Conservation (phyloP, 2,888 invertebrate species). For the Ligdia adustata region DNA sequence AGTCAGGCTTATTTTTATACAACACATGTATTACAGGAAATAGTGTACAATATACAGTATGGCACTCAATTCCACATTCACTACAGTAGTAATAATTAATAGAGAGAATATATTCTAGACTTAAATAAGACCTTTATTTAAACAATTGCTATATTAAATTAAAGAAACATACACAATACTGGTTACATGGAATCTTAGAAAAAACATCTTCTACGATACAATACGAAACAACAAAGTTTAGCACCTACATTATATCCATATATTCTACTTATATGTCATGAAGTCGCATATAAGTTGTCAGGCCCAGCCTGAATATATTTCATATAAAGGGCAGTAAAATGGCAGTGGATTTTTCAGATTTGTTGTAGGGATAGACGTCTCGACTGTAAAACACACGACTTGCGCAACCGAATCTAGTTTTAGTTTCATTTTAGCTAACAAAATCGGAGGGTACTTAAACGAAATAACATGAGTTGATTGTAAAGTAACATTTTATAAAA, state of each 20-base stretch:
- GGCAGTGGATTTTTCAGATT: no score
- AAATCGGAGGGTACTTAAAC: no score
- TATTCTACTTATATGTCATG: no score
- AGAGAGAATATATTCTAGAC: conserved; percentile 39
- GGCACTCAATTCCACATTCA: conserved; percentile 69
- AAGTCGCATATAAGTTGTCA: conserved; percentile 4
- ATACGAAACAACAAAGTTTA: no score
- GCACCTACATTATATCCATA: no score
- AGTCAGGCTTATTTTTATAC: conserved; percentile 10
- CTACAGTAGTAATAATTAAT: conserved; percentile 41
- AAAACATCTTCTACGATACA: conserved; percentile 24
- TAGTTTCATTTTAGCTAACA: no score
- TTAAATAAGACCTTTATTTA: conserved; percentile 47
- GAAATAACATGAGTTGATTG: no score
- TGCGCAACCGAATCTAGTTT: no score
- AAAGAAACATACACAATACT: conserved; percentile 61
- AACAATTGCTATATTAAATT: conserved; percentile 51
- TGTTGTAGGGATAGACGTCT: no score
- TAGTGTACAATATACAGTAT: conserved; percentile 69
- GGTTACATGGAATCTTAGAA: conserved; percentile 54
- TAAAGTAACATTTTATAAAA: no score
- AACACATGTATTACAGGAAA: conserved; percentile 55
- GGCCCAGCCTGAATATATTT: neutral
- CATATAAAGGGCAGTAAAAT: conserved; percentile 15
- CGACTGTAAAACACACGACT: no score